phyloP scores from a whole-genome alignment of 1,140 invertebrate species.

The Megathymus violae region DNA sequence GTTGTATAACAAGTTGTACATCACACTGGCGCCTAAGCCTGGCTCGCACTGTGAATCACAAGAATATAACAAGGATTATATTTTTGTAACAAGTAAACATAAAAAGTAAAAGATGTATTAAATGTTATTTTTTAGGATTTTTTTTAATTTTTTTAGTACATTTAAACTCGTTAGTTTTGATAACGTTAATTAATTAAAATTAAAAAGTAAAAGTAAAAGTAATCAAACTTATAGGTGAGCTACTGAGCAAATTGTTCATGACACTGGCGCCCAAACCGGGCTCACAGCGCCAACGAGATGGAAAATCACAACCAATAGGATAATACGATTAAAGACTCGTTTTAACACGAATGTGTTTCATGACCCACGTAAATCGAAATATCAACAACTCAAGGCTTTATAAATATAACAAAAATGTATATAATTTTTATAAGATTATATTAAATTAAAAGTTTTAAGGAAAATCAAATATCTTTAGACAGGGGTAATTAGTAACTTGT shows the following conservation, averaged over 20 bases:
- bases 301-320: slow-evolving; percentile 31
- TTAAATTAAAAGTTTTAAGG: too few species aligned
- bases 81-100: too few species aligned
- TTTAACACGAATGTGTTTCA: slow-evolving; percentile 16
- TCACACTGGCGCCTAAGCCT: slow-evolving; percentile 97
- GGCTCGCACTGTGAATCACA: slow-evolving; percentile 94
- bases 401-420: neutral
- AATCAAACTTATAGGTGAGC: neutral
- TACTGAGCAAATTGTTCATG: slow-evolving; percentile 20
- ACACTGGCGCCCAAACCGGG: slow-evolving; percentile 14
- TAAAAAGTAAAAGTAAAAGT: neutral
- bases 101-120: too few species aligned
- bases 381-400: neutral
- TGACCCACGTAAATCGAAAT: slow-evolving; percentile 25
- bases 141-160: too few species aligned
- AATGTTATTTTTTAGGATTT: too few species aligned
- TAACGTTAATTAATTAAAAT: slow-evolving; percentile 3
- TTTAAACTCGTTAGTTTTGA: neutral
- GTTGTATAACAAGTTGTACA: slow-evolving; percentile 99
- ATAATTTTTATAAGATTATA: neutral
- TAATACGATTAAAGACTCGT: slow-evolving; percentile 32
- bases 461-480: too few species aligned
- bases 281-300: slow-evolving; percentile 21
- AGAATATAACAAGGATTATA: neutral
- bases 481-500: too few species aligned